These are phyloP conservation scores for Silurus lanzhouensis DNA, from an alignment of 2,797 vertebrate genomes.

Conservation along the genomic window DNA sequence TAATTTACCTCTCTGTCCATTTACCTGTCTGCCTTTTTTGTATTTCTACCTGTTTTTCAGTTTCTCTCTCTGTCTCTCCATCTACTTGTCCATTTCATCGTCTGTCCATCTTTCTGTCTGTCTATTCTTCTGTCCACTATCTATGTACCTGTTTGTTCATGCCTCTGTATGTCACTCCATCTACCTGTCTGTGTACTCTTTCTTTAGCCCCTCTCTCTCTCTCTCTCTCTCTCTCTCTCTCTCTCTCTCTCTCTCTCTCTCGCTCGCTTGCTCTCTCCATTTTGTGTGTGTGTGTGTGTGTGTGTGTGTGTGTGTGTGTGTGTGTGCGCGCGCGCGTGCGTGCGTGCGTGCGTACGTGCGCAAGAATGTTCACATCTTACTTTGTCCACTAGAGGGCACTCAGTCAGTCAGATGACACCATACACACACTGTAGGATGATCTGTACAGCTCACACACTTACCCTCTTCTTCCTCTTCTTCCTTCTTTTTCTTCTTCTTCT, in stretches of 20 bases:
- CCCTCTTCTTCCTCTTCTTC: not conserved
- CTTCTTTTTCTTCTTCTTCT: not conserved
- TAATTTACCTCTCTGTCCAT: too few species aligned
- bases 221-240: constrained; percentile 13
- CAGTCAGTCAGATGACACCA: not conserved
- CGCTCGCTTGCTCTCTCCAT: not conserved
- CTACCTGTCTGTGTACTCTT: not conserved
- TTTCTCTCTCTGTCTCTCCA: too few species aligned
- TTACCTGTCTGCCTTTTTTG: too few species aligned
- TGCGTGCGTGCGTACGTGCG: not conserved
- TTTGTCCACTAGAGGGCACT: constrained; percentile 88
- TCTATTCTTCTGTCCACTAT: too few species aligned
- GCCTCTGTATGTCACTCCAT: not conserved
- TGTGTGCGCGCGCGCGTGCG: not conserved
- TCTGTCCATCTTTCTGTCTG: too few species aligned
- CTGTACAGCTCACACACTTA: not conserved
- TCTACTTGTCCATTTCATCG: too few species aligned
- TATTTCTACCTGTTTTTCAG: too few species aligned
- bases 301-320: not conserved
- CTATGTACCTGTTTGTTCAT: too few species aligned
- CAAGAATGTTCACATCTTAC: not conserved
- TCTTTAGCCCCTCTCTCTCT: not conserved
- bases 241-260: not conserved
- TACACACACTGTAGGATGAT: not conserved
- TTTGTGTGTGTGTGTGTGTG: not conserved